These are phyloP conservation scores for Xenopus borealis DNA, from an alignment of 2,113 vertebrate species.

Conservation along the genomic window DNA sequence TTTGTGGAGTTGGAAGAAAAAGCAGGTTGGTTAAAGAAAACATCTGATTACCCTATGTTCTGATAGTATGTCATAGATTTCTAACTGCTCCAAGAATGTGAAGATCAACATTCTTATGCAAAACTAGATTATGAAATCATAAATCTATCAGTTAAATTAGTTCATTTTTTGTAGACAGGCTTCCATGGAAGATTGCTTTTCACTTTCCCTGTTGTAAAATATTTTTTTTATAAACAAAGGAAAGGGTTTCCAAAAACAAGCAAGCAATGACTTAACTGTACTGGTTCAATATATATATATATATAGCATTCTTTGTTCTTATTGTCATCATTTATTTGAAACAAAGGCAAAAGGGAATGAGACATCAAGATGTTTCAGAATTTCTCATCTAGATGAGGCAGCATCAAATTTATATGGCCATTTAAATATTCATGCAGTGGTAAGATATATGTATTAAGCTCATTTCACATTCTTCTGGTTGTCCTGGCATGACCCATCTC, in stretches of 20 bases:
- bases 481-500: conserved; percentile 1
- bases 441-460: not conserved
- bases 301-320: not conserved
- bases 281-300: not conserved
- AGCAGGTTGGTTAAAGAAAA: conserved; percentile 77
- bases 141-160: not conserved
- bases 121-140: not conserved
- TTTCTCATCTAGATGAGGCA: no score
- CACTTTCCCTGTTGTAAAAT: not conserved
- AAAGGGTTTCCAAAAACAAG: conserved; percentile 15
- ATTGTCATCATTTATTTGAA: not conserved
- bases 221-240: conserved; percentile 1
- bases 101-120: not conserved
- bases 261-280: not conserved
- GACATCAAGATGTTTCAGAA: no score
- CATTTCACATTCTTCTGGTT: not conserved
- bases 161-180: not conserved
- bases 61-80: conserved; percentile 8
- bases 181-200: not conserved
- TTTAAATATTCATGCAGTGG: not conserved
- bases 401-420: not conserved
- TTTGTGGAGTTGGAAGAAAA: conserved; percentile 88
- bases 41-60: not conserved
- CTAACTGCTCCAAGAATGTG: not conserved
- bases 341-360: not conserved